These are phyloP conservation scores for Dinomys branickii DNA, from an alignment of 2,113 vertebrate species.

Conservation along the genomic window DNA sequence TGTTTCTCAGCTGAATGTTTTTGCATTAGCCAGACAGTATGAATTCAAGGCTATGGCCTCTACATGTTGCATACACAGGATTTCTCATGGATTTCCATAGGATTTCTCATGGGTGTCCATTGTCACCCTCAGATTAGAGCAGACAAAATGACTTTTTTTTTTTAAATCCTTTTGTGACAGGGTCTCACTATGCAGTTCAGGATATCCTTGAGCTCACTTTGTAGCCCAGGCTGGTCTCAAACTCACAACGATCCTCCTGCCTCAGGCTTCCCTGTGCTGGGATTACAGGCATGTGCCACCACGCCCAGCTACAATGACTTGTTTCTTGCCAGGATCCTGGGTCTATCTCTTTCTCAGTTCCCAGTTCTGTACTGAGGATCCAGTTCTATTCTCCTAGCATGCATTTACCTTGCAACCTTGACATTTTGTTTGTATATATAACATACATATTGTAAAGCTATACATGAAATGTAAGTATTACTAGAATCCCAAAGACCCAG, in stretches of 20 bases:
- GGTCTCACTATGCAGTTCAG: too few relatives aligned
- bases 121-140: neutral
- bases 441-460: neutral
- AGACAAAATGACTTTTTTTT: neutral
- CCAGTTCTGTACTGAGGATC: neutral
- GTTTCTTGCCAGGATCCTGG: neutral
- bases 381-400: neutral
- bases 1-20: neutral
- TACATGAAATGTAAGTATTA: neutral
- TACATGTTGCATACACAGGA: accelerated
- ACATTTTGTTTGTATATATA: neutral
- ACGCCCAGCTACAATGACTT: too few relatives aligned
- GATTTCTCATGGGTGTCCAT: neutral
- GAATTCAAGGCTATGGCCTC: neutral
- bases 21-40: neutral
- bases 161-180: too few relatives aligned
- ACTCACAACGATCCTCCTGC: too few relatives aligned
- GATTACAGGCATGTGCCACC: too few relatives aligned
- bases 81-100: neutral
- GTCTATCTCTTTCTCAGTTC: neutral
- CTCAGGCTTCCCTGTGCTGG: too few relatives aligned
- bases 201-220: too few relatives aligned
- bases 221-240: too few relatives aligned
- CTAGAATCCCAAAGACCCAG: neutral
- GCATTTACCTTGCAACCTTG: neutral